Conservation (phyloP, 2,113 vertebrate genomes). For the Plecotus auritus region DNA sequence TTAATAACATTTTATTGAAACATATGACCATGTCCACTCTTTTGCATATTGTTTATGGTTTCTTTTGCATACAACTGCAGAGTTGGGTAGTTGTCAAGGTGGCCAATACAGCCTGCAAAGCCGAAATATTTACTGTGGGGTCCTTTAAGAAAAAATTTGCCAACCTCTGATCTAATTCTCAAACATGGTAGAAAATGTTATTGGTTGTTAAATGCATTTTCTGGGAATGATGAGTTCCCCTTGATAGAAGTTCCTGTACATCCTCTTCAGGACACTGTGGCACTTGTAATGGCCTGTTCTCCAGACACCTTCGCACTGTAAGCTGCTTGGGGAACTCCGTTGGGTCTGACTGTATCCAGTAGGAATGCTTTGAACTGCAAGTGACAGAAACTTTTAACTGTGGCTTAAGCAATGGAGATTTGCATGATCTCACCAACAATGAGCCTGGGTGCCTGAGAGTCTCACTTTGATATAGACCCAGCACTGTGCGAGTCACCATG, state of each 20-base stretch:
- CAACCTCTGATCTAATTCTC: neutral
- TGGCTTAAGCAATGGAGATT: neutral
- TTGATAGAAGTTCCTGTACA: neutral
- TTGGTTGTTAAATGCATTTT: neutral
- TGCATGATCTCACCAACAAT: neutral
- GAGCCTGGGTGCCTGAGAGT: neutral
- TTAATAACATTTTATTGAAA: constrained; percentile 54
- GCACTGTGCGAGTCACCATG: neutral
- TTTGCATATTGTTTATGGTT: neutral
- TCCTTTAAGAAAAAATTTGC: neutral
- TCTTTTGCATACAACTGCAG: neutral
- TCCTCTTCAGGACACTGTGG: neutral
- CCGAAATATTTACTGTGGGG: neutral
- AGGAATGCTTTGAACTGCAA: neutral
- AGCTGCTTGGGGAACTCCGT: neutral
- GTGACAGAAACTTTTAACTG: neutral
- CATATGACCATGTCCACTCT: neutral
- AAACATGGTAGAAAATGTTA: neutral
- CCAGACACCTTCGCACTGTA: neutral
- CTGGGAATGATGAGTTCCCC: neutral
- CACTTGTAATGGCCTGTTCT: neutral
- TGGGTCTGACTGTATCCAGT: neutral
- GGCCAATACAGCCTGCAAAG: neutral
- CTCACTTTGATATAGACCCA: neutral
- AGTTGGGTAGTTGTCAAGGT: neutral